Base-by-base conservation (phyloP, 2,888 invertebrate genomes). In the Pseudococcus jackbeardsleyi region DNA sequence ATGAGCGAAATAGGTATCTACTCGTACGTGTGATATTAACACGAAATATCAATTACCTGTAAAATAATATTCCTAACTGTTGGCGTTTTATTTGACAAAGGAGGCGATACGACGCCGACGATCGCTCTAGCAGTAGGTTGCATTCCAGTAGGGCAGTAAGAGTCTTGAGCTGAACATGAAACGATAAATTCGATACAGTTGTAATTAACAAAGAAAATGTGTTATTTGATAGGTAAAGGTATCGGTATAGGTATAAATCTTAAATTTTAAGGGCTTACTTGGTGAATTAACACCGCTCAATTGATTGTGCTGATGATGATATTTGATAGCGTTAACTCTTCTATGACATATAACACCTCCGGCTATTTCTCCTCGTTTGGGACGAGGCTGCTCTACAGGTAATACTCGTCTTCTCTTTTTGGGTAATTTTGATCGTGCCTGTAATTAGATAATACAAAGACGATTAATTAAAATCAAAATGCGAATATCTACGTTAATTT, bases 351-450 rank as follows among this genome's bases (percentile, higher is more conserved):
- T 12, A 90, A 91, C 84, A 90, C 85, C 90, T 85, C 89, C 90
- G 89, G 88, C 90, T 90, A 88, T 89, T 90, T 90, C 89, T 90
- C 90, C 84, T 90, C 91, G 42, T 92, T 92, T 87, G 91, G 92
- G 86, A 93, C 93, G 89, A 90, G 96, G 95, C 90, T 97, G 97
- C 92, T 99, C 99, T 89, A 99, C 98, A 89, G 98, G 98, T 91
- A 99, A 93, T 90, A 99, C 99, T 91, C 99, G 94, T 93, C 99
- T 94, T 90, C 99, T 94, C 93, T 99, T 99, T 94, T 99, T 99
- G 90, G 99, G 99, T 92, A 99, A 94, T 93, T 99, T 99, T 89
- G 99, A 98, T 91, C 99, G 94, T 90, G 99, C 99, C 89, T 89
- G 12, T 82, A 26, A 86, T 77, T 33, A 33, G 19, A 46, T 11